These are phyloP conservation scores for Porites australiensis DNA, from an alignment of 64 coral and sea anemone species.

Conservation along the genomic window DNA sequence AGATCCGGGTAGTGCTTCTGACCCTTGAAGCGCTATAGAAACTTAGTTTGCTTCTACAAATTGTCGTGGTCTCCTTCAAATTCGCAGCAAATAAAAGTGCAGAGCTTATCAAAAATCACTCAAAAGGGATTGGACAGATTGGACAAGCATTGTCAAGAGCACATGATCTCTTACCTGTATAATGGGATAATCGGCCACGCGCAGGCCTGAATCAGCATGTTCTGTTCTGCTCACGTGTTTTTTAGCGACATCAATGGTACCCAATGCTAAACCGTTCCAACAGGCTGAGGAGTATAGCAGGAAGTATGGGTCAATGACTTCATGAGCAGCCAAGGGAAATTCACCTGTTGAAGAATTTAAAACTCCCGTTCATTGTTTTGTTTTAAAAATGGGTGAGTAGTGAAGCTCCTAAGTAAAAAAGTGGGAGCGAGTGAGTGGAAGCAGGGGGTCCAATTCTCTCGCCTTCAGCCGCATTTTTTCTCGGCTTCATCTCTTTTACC, in stretches of 20 bases:
- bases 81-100: too few relatives aligned
- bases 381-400: too few relatives aligned
- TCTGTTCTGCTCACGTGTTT: slow-evolving; percentile 77
- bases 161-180: slow-evolving; percentile 51
- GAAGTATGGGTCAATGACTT: slow-evolving; percentile 75
- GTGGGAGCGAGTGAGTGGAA: too few relatives aligned
- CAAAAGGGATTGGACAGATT: not conserved
- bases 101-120: too few relatives aligned
- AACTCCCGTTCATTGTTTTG: not conserved
- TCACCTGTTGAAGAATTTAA: slow-evolving; percentile 20
- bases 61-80: too few relatives aligned
- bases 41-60: too few relatives aligned
- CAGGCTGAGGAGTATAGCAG: slow-evolving; percentile 67
- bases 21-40: too few relatives aligned
- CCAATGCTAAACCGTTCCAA: slow-evolving; percentile 72
- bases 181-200: slow-evolving; percentile 72
- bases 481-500: too few relatives aligned
- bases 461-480: too few relatives aligned
- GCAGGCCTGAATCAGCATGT: slow-evolving; percentile 65
- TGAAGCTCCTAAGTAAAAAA: too few relatives aligned
- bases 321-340: slow-evolving; percentile 54
- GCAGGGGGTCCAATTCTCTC: too few relatives aligned
- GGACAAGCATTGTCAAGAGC: not conserved
- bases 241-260: slow-evolving; percentile 66
- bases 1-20: too few relatives aligned